Base-by-base conservation (phyloP, 2,797 vertebrate species). In the Hipposideros larvatus region DNA sequence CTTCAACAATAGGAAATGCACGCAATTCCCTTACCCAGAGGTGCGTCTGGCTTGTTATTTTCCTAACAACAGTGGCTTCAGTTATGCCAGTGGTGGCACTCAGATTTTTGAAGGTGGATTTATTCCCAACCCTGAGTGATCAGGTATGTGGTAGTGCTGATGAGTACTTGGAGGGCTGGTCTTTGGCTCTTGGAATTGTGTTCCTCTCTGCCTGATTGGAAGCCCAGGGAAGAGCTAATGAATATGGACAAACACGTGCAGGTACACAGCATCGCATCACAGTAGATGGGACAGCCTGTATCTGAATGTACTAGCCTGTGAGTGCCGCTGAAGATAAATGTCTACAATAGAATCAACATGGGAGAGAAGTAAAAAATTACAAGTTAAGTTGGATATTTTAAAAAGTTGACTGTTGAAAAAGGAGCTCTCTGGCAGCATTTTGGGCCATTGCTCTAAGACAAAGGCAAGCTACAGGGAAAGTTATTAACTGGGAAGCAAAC, bases 1-100 rank as follows among this genome's bases (percentile, higher is more conserved):
- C 53, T 89, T 92, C 93, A 43, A 61, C n/a, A 46, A 93, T 94
- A 99, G 99, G 99, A 94, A 98, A 99, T 3, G 98, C 98, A 19
- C 97, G 97, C 14, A 99, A 98, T 98, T 98, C 98, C 88, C 98
- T 99, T 74, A 97, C 97, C 73, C 98, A 99, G 98, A 98, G 97
- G 94, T 98, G 93, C 18, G 98, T 99, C 95, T 99, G 99, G 99
- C 95, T 99, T 94, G 98, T 99, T 61, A 99, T 99, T 97, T 97
- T 99, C 91, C 98, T 99, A 96, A 99, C 99, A 68, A 98, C 98
- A 4, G 99, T 99, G 82, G 98, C 98, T 91, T 99, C 99, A 55
- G 98, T 99, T 59, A 96, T 99, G 96, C 99, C 99, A 0, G 98
- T 99, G 43, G 94, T 99, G 95, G 97, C 96, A 0, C 75, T 99